A percentile compares a stretch with the other conserved stretches of the same genome.
Conservation (phyloP, 2,113 vertebrate genomes). For the Phalacrocorax carbo region DNA sequence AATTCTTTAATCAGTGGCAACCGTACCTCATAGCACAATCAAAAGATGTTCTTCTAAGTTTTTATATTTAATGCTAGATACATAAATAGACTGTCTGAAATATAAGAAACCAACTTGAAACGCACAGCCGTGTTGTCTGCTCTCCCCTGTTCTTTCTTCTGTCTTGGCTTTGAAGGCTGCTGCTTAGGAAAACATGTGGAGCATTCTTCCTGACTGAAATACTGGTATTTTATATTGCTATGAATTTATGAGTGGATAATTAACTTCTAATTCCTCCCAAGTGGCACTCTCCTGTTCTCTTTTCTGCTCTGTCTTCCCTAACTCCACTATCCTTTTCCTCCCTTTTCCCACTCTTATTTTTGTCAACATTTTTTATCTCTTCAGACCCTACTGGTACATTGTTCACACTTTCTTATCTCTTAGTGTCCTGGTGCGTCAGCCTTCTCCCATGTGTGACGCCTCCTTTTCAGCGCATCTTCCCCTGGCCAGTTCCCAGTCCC, state of each 20-base stretch:
- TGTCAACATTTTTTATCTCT: not conserved
- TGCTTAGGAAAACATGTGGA: not conserved
- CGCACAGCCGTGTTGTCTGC: not conserved
- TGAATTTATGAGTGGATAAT: not conserved
- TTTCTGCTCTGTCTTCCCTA: not conserved
- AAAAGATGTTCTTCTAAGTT: not conserved
- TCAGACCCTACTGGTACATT: not conserved
- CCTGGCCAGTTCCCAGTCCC: too few relatives aligned
- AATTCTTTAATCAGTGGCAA: not conserved
- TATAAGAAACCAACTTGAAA: constrained; percentile 13
- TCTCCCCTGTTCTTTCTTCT: constrained; percentile 2
- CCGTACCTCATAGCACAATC: not conserved
- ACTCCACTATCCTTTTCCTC: not conserved
- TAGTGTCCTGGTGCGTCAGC: not conserved
- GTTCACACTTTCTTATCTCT: not conserved
- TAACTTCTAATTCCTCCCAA: not conserved
- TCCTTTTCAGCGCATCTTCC: not conserved
- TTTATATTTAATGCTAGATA: constrained; percentile 9
- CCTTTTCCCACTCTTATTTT: not conserved
- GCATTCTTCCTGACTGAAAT: constrained; percentile 13
- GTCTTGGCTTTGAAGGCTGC: not conserved
- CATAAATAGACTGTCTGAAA: constrained; percentile 17
- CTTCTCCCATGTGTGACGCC: not conserved
- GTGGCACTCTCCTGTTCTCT: not conserved
- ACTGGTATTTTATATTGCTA: not conserved